Evolutionary conservation across 1,140 invertebrate genomes (phyloP).

Genomic region (Onthophagus taurus): DNA sequence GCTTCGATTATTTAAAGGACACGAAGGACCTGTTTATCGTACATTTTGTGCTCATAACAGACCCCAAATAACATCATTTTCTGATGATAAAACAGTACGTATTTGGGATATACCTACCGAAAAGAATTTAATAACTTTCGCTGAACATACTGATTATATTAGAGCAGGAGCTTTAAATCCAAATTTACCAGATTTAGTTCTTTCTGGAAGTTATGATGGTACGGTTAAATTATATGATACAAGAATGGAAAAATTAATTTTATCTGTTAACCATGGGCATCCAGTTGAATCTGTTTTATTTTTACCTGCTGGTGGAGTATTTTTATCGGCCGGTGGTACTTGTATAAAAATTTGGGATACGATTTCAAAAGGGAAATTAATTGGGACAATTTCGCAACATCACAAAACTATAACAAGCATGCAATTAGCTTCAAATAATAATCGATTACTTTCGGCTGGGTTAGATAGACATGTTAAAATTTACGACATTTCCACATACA

Average conservation of each 20-base stretch:
- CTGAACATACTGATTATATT: conserved; percentile 72
- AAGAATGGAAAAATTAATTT: conserved; percentile 57
- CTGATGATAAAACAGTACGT: conserved; percentile 84
- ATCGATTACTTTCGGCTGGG: conserved; percentile 77
- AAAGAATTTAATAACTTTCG: conserved; percentile 53
- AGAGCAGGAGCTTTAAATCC: conserved; percentile 72
- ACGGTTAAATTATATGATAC: conserved; percentile 83
- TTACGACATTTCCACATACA: conserved; percentile 80
- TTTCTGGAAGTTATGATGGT: conserved; percentile 92
- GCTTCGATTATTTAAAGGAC: conserved; percentile 50
- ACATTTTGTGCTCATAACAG: conserved; percentile 74
- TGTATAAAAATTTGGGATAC: conserved; percentile 92
- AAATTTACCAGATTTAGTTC: conserved; percentile 60
- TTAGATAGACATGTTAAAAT: conserved; percentile 92
- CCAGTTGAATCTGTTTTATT: conserved; percentile 88
- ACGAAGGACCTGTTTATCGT: conserved; percentile 62
- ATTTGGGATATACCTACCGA: conserved; percentile 88
- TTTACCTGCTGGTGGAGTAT: conserved; percentile 80
- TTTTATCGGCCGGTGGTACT: conserved; percentile 85
- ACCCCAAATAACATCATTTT: conserved; percentile 76
- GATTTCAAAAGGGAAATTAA: conserved; percentile 70
- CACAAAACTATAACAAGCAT: conserved; percentile 91
- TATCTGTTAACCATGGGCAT: conserved; percentile 76
- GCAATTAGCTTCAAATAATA: conserved; percentile 65
- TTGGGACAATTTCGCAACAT: conserved; percentile 73